Percentiles rank a stretch among this genome's conserved stretches.
These are phyloP conservation scores for Coryphaenoides rupestris DNA, from an alignment of 2,113 vertebrate genomes.

Conservation along the genomic window DNA sequence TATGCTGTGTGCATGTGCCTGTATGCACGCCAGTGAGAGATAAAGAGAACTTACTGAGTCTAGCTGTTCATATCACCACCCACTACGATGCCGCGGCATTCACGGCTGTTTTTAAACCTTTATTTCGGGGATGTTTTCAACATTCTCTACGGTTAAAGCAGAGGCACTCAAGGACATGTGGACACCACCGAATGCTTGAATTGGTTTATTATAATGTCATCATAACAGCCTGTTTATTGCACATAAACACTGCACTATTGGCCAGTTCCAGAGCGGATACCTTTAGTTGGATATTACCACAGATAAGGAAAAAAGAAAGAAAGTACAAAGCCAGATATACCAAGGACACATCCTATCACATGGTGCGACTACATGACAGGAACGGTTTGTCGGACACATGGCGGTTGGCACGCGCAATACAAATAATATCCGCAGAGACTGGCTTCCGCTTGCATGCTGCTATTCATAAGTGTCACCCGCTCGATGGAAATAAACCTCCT, in stretches of 20 bases:
- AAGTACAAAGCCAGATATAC: constrained; percentile 30
- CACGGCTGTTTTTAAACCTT: not conserved
- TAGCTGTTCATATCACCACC: not conserved
- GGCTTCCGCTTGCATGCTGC: constrained; percentile 33
- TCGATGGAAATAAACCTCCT: constrained; percentile 25
- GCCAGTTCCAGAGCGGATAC: constrained; percentile 37
- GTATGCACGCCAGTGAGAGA: constrained; percentile 24
- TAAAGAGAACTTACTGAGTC: not conserved
- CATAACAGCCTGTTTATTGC: constrained; percentile 65
- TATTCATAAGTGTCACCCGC: constrained; percentile 49
- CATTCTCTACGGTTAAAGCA: not conserved
- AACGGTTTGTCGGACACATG: constrained; percentile 45
- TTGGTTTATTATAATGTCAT: constrained; percentile 60
- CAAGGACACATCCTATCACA: constrained; percentile 46
- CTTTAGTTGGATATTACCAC: no score
- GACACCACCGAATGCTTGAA: not conserved
- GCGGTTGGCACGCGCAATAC: constrained; percentile 47
- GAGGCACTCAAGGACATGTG: constrained; percentile 38
- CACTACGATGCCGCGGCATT: not conserved
- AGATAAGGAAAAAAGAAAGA: no score
- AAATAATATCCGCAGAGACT: constrained; percentile 34
- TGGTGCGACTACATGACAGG: constrained; percentile 33
- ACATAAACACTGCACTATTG: constrained; percentile 43
- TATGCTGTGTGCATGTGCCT: constrained; percentile 44
- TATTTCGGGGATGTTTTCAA: no score